A percentile compares a stretch with the other conserved stretches of the same genome.
phyloP scores from a whole-genome alignment of 2,888 invertebrate species.

The Mechanitis mazaeus region DNA sequence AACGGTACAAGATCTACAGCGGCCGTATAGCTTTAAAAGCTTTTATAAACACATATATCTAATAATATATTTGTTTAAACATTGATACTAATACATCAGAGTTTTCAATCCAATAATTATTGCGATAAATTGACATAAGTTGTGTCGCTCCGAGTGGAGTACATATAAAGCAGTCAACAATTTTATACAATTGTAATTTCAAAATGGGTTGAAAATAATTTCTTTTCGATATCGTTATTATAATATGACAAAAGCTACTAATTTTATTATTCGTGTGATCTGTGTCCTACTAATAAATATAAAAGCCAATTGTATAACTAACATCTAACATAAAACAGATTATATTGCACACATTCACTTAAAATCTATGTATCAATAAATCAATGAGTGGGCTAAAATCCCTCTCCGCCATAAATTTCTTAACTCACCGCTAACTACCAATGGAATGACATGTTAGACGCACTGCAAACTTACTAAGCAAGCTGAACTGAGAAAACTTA shows the following conservation, averaged over 20 bases:
- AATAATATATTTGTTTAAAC: constrained; percentile 15
- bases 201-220: constrained; percentile 6
- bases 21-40: constrained; percentile 29
- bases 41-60: constrained; percentile 26
- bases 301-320: constrained; percentile 39
- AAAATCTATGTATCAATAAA: constrained; percentile 50
- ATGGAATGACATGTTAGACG: constrained; percentile 70
- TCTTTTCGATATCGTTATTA: constrained; percentile 8
- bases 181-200: background rate
- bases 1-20: constrained; percentile 27
- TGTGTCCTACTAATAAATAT: constrained; percentile 22
- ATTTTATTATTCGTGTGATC: constrained; percentile 17
- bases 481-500: constrained; percentile 39
- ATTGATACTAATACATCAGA: constrained; percentile 16
- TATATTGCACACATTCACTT: constrained; percentile 73
- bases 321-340: constrained; percentile 62
- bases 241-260: constrained; percentile 18
- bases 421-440: constrained; percentile 75
- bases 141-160: background rate
- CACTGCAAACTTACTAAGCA: constrained; percentile 60
- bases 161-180: background rate
- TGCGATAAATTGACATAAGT: constrained; percentile 6
- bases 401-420: constrained; percentile 76
- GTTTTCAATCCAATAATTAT: constrained; percentile 18
- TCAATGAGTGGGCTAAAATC: constrained; percentile 70